Evolutionary conservation across 1,140 invertebrate species (phyloP).

Genomic region (Streblospio benedicti): DNA sequence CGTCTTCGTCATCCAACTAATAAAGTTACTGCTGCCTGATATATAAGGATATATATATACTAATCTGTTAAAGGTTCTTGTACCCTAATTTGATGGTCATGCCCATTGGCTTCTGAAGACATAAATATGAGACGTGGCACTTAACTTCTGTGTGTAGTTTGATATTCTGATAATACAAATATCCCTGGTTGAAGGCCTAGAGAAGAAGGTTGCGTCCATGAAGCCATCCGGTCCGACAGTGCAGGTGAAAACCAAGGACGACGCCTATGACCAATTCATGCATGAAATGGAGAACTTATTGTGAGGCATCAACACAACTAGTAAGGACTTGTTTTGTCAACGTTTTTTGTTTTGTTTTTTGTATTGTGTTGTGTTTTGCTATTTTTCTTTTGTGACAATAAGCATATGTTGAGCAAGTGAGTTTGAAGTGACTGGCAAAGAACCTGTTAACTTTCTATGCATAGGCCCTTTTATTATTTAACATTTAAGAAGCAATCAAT

Average conservation of each 20-base stretch:
- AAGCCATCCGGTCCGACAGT: slow-evolving; percentile 28
- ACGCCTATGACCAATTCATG: slow-evolving; percentile 97
- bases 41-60: background rate
- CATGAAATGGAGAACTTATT: slow-evolving; percentile 91
- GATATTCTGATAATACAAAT: background rate
- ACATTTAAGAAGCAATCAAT: too few relatives aligned
- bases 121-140: background rate
- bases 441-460: too few relatives aligned
- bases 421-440: too few relatives aligned
- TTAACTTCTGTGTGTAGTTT: background rate
- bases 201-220: slow-evolving; percentile 27
- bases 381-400: too few relatives aligned
- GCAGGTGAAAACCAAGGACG: slow-evolving; percentile 76
- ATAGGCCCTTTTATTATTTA: too few relatives aligned
- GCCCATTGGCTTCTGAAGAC: background rate
- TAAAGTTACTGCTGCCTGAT: too few relatives aligned
- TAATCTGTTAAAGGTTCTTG: background rate
- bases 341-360: too few relatives aligned
- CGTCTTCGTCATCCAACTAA: too few relatives aligned
- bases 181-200: slow-evolving; percentile 24
- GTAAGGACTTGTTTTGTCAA: too few relatives aligned
- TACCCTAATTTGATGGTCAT: background rate
- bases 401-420: too few relatives aligned
- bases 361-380: too few relatives aligned
- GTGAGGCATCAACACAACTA: too few relatives aligned